Conservation (phyloP, 2,888 invertebrate genomes). For the Neria commutata region DNA sequence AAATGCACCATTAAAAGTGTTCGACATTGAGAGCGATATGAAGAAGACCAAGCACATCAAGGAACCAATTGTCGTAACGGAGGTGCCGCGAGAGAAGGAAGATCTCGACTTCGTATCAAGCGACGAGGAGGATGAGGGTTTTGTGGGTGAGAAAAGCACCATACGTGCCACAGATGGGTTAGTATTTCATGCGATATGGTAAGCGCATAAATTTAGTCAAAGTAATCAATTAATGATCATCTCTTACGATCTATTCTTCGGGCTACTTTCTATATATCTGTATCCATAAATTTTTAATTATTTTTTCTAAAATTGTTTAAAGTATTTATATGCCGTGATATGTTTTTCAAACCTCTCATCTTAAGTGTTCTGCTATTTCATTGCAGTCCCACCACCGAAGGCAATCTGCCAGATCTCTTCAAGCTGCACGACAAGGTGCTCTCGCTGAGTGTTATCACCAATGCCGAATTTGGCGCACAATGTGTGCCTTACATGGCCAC, state of each 20-base stretch:
- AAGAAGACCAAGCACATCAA: slow-evolving; percentile 28
- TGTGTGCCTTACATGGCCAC: slow-evolving; percentile 58
- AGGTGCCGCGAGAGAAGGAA: slow-evolving; percentile 31
- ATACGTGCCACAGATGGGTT: background rate
- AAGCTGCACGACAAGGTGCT: slow-evolving; percentile 58
- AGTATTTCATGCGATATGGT: too few relatives aligned
- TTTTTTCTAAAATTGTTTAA: too few relatives aligned
- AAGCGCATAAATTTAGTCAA: too few relatives aligned
- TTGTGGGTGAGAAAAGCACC: slow-evolving; percentile 25
- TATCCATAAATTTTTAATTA: too few relatives aligned
- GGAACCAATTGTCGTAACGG: background rate
- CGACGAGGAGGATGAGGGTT: slow-evolving; percentile 43
- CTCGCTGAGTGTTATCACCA: slow-evolving; percentile 51
- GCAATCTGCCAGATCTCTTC: slow-evolving; percentile 56
- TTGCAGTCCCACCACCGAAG: slow-evolving; percentile 49
- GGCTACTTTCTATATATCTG: too few relatives aligned
- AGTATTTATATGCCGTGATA: too few relatives aligned
- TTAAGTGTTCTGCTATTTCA: too few relatives aligned
- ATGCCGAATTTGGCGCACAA: slow-evolving; percentile 55
- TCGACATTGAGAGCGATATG: slow-evolving; percentile 54
- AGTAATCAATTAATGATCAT: too few relatives aligned
- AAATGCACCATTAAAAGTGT: slow-evolving; percentile 47
- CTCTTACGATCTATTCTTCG: too few relatives aligned
- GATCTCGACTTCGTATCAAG: slow-evolving; percentile 31
- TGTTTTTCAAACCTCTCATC: too few relatives aligned